phyloP scores from a whole-genome alignment of 2,113 vertebrate species.

The Oreochromis aureus region DNA sequence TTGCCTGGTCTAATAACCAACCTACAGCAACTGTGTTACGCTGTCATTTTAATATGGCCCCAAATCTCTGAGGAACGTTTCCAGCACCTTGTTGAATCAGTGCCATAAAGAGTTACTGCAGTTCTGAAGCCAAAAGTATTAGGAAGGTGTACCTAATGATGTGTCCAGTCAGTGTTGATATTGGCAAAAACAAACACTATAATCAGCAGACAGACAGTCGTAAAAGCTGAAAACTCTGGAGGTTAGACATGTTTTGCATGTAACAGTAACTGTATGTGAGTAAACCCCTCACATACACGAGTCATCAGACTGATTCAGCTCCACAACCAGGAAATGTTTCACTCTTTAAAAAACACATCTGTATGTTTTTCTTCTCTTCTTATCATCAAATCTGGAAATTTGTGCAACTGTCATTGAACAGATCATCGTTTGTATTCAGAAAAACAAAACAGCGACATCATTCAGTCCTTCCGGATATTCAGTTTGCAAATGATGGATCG shows the following conservation, averaged over 20 bases:
- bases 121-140: not conserved
- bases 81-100: not conserved
- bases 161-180: not conserved
- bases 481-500: not conserved
- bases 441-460: accelerated
- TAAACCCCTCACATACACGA: not conserved
- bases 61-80: not conserved
- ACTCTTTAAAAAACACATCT: not conserved
- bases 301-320: not conserved
- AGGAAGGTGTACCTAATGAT: not conserved
- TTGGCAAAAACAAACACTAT: not conserved
- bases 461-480: not conserved
- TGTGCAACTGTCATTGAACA: not conserved
- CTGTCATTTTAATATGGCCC: not conserved
- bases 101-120: not conserved
- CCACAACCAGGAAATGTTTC: not conserved
- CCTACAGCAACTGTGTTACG: not conserved
- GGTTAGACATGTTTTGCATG: not conserved
- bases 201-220: not conserved
- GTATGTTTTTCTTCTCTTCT: not conserved
- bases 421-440: accelerated
- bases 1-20: not conserved
- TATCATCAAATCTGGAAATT: not conserved
- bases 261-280: not conserved
- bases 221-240: not conserved